These are phyloP conservation scores for Ischnus inquisitorius DNA, from an alignment of 2,888 invertebrate species.

Conservation along the genomic window DNA sequence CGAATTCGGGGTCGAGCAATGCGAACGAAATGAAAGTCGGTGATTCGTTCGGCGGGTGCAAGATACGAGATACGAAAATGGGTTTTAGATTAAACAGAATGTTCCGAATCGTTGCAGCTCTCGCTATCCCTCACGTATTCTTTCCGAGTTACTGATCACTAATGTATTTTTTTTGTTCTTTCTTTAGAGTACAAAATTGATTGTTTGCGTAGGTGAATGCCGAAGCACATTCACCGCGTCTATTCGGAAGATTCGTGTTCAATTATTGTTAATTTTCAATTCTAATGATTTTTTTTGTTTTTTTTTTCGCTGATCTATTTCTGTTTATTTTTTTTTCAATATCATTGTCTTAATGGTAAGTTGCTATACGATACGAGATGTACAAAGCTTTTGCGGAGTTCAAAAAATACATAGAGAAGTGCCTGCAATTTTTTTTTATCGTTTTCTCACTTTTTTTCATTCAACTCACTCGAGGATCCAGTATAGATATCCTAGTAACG, in stretches of 20 bases:
- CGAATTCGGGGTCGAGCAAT: neutral
- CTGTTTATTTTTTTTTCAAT: conserved; percentile 22
- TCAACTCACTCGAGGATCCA: conserved; percentile 51
- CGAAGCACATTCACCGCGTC: conserved; percentile 46
- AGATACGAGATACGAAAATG: neutral
- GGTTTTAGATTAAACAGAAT: conserved; percentile 60
- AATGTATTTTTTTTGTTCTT: conserved; percentile 5
- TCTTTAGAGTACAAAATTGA: conserved; percentile 31
- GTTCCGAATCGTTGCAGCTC: conserved; percentile 64
- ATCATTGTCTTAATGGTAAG: conserved; percentile 21
- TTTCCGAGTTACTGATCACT: conserved; percentile 57
- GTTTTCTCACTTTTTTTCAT: conserved; percentile 27
- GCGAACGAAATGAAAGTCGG: conserved; percentile 2
- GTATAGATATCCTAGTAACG: conserved; percentile 52
- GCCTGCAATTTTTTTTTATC: conserved; percentile 43
- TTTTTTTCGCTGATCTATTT: neutral
- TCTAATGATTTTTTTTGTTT: conserved; percentile 33
- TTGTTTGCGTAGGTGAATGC: conserved; percentile 49
- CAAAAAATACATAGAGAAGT: conserved; percentile 38
- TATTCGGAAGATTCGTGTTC: conserved; percentile 22
- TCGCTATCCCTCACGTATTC: conserved; percentile 71
- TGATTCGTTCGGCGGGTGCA: neutral
- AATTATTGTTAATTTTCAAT: conserved; percentile 36
- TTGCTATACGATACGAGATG: conserved; percentile 6
- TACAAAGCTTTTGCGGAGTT: neutral